Evolutionary conservation across 2,888 invertebrate genomes (phyloP), one percentile per base, ranked within the genome.

Genomic region (Drosophila quasianomalipes): DNA sequence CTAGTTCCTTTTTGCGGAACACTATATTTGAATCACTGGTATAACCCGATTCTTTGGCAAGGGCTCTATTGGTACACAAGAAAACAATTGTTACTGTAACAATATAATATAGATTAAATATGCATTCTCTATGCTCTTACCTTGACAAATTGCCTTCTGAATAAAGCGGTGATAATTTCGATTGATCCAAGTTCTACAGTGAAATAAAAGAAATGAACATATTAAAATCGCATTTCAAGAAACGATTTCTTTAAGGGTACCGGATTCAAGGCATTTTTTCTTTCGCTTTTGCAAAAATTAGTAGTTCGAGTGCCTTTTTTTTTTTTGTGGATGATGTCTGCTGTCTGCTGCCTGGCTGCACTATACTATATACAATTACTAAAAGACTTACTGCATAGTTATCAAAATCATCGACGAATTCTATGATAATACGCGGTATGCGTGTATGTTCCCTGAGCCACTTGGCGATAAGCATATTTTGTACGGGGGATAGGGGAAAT

Each of bases 21-120:
- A 98, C 95, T 69, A 98, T 94, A 52, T 97, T 97, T 9, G 98
- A 97, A 93, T 98, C 98, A 83, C 97, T 97, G 93, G 98, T 97
- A 93, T 98, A 98, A 22, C 98, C 98, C 22, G 97, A 96, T 93
- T 98, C 97, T 93, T 97, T 98, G 62, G 97, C 94, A 69, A 97
- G 94, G 58, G 97, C 97, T 93, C 97, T 97, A 91, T 5, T 61
- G 52, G 69, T 6, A 30, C 26, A 41, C 16, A 0, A n/a, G 16
- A 19, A n/a, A 19, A 16, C 10, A 28, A 47, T 52, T 68, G 10
- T 14, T 19, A 22, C 12, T 35, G 26, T 3, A 41, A 33, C 12
- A 33, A 12, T 33, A 12, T 14, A 12, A 12, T 5, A 22, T 5
- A 22, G 1, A n/a, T 16, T 22, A n/a, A 6, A 57, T n/a, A 26